phyloP scores from a whole-genome alignment of 2,113 vertebrate species.

The Nasalis larvatus region DNA sequence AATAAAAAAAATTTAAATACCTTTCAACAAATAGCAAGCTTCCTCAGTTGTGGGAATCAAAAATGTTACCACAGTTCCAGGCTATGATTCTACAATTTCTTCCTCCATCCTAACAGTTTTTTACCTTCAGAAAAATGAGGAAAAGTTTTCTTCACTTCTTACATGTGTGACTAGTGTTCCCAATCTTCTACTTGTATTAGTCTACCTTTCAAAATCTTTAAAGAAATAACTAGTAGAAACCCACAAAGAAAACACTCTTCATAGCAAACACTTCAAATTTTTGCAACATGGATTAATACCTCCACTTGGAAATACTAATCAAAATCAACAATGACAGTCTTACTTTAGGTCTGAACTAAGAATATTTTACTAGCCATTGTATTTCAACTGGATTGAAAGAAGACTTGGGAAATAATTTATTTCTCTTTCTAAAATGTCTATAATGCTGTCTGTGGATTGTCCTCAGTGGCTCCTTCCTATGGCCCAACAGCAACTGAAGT shows the following conservation, averaged over 20 bases:
- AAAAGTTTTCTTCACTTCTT: conserved; percentile 1
- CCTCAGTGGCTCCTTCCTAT: not conserved
- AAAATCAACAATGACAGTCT: conserved; percentile 15
- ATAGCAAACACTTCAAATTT: not conserved
- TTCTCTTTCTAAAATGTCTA: conserved; percentile 29
- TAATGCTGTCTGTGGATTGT: not conserved
- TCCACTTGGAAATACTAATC: conserved; percentile 3
- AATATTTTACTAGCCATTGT: not conserved
- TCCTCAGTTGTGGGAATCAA: not conserved
- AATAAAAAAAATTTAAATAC: not conserved
- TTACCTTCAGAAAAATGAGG: not conserved
- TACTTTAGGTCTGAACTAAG: not conserved
- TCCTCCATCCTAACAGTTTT: not conserved
- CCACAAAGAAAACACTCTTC: not conserved
- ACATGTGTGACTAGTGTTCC: not conserved
- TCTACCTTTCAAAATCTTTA: conserved; percentile 21
- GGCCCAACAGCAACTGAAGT: not conserved
- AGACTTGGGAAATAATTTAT: not conserved
- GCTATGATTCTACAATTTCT: not conserved
- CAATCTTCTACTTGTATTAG: not conserved
- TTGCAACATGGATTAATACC: not conserved
- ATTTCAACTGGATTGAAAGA: conserved; percentile 13
- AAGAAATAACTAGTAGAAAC: conserved; percentile 30
- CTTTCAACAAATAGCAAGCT: conserved; percentile 1
- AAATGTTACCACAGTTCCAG: not conserved